Evolutionary conservation across 2,888 invertebrate species (phyloP).

Genomic region (Leucoma salicis): DNA sequence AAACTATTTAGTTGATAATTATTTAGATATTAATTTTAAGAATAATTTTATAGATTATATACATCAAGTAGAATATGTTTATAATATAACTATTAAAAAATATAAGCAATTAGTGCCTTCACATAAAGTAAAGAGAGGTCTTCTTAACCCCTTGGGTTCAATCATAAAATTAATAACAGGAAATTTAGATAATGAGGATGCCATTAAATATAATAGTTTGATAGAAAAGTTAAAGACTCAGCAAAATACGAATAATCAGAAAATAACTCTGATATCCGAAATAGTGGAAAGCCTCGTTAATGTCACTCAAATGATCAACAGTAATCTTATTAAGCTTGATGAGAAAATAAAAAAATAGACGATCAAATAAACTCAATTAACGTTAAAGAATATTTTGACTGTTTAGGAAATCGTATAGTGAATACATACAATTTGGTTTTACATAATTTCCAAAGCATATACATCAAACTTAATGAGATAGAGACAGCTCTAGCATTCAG

Average conservation of each 20-base stretch:
- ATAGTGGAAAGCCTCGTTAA: neutral
- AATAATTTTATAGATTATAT: too few species aligned
- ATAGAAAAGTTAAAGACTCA: conserved; percentile 10
- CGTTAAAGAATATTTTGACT: too few species aligned
- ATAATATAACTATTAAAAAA: conserved; percentile 9
- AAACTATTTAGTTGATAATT: too few species aligned
- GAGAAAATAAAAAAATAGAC: too few species aligned
- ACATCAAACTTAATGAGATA: conserved; percentile 8
- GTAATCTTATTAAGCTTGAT: too few species aligned
- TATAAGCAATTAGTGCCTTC: conserved; percentile 6
- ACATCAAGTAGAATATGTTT: neutral
- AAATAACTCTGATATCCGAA: conserved; percentile 8
- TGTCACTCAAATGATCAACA: neutral
- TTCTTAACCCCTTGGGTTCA: conserved; percentile 20
- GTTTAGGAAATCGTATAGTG: too few species aligned
- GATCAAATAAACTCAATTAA: too few species aligned
- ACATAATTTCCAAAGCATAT: conserved; percentile 7
- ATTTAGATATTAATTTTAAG: conserved; percentile 1
- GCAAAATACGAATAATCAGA: conserved; percentile 7
- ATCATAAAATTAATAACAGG: conserved; percentile 24
- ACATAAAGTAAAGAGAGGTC: conserved; percentile 12
- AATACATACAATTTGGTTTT: conserved; percentile 1
- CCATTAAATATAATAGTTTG: too few species aligned
- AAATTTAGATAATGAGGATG: conserved; percentile 17
- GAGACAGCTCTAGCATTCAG: conserved; percentile 7